Percentiles rank a stretch among this genome's conserved stretches.
Conservation (phyloP, 2,113 vertebrate genomes). For the Labeo rohita region DNA sequence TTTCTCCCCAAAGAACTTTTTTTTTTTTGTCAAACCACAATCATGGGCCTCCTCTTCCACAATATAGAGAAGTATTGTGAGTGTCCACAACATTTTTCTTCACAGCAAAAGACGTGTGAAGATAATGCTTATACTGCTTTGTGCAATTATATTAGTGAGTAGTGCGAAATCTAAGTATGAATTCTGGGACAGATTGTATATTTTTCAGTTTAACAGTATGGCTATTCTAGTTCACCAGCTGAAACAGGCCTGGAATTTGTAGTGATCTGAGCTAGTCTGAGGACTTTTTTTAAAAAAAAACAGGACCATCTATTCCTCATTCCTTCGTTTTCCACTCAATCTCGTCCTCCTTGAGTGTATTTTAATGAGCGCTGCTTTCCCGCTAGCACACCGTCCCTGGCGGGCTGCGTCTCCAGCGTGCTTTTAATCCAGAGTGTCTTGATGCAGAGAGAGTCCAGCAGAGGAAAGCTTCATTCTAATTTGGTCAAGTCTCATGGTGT, state of each 20-base stretch:
- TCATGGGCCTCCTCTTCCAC: not conserved
- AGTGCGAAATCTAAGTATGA: not conserved
- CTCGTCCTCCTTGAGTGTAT: constrained; percentile 39
- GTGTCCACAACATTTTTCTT: not conserved
- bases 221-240: not conserved
- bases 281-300: not conserved
- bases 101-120: not conserved
- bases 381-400: constrained; percentile 40
- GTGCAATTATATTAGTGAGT: not conserved
- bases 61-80: not conserved
- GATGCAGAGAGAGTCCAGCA: constrained; percentile 51
- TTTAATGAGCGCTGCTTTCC: constrained; percentile 55
- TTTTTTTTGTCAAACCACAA: not conserved
- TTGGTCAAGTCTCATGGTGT: constrained; percentile 70
- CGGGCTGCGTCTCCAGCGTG: constrained; percentile 42
- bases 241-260: not conserved
- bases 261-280: not conserved
- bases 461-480: constrained; percentile 71
- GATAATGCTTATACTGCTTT: not conserved
- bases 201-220: not conserved
- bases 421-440: constrained; percentile 51
- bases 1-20: not conserved
- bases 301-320: not conserved
- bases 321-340: constrained; percentile 32
- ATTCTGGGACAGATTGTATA: not conserved